phyloP scores from a whole-genome alignment of 2,888 invertebrate genomes.

The Cheilosia urbana region DNA sequence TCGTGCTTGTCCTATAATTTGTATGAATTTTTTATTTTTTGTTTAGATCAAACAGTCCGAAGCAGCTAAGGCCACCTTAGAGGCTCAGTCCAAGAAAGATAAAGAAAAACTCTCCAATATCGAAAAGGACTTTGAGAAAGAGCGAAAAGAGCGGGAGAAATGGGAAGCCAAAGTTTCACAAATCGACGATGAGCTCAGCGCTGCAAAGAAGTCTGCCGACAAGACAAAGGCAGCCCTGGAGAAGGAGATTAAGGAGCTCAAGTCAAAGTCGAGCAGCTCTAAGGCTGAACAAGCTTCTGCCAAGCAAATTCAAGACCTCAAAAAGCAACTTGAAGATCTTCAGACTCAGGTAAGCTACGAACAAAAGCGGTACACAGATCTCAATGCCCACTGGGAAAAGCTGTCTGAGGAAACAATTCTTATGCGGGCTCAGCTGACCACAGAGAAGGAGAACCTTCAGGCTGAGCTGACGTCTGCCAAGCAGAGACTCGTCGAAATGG shows the following conservation, averaged over 20 bases:
- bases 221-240: constrained; percentile 88
- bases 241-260: constrained; percentile 90
- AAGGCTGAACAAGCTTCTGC: constrained; percentile 88
- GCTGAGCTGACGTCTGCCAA: constrained; percentile 81
- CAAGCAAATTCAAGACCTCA: constrained; percentile 87
- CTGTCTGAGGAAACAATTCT: constrained; percentile 93
- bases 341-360: constrained; percentile 88
- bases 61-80: constrained; percentile 83
- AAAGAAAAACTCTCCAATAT: constrained; percentile 84
- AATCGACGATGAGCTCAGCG: constrained; percentile 85
- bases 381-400: constrained; percentile 92
- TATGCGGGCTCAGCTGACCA: constrained; percentile 91
- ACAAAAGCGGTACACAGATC: constrained; percentile 90
- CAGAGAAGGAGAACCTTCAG: constrained; percentile 92
- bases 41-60: constrained; percentile 84
- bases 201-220: constrained; percentile 88
- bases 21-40: neutral
- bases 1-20: neutral
- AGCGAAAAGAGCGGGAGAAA: constrained; percentile 87
- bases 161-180: constrained; percentile 87
- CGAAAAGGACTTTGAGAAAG: constrained; percentile 87
- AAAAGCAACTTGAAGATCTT: constrained; percentile 85
- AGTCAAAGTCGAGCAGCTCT: constrained; percentile 85
- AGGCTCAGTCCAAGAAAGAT: constrained; percentile 84
- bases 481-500: constrained; percentile 80